These are phyloP conservation scores for Corythornis madagascariensis DNA, from an alignment of 2,113 vertebrate genomes.

Conservation along the genomic window DNA sequence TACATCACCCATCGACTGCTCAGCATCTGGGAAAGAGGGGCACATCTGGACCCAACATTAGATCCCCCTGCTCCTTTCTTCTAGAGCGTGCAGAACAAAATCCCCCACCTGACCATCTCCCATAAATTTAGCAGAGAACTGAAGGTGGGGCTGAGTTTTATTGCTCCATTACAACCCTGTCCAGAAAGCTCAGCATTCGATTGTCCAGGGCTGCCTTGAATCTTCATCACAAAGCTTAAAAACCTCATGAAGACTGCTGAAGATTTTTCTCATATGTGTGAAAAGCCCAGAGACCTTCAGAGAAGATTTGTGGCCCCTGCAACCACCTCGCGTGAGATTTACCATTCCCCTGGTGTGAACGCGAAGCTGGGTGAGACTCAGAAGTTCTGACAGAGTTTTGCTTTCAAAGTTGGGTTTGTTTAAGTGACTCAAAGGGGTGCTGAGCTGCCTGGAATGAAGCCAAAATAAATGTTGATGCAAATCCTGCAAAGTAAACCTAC, in stretches of 20 bases:
- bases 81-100: neutral
- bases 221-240: neutral
- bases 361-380: neutral
- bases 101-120: neutral
- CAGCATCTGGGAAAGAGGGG: neutral
- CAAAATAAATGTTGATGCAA: slow-evolving; percentile 58
- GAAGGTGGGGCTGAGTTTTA: neutral
- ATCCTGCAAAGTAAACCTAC: slow-evolving; percentile 24
- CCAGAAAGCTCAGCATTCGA: neutral
- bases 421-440: slow-evolving; percentile 52
- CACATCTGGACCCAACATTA: neutral
- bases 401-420: slow-evolving; percentile 49
- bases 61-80: neutral
- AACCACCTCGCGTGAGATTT: neutral
- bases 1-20: neutral
- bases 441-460: neutral
- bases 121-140: neutral
- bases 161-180: neutral
- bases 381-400: slow-evolving; percentile 6
- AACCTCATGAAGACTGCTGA: fast-evolving
- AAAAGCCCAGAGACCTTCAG: neutral
- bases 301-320: neutral
- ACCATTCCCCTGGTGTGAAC: neutral
- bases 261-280: neutral
- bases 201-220: neutral